phyloP scores from a whole-genome alignment of 2,113 vertebrate genomes.

The Engystomops pustulosus region DNA sequence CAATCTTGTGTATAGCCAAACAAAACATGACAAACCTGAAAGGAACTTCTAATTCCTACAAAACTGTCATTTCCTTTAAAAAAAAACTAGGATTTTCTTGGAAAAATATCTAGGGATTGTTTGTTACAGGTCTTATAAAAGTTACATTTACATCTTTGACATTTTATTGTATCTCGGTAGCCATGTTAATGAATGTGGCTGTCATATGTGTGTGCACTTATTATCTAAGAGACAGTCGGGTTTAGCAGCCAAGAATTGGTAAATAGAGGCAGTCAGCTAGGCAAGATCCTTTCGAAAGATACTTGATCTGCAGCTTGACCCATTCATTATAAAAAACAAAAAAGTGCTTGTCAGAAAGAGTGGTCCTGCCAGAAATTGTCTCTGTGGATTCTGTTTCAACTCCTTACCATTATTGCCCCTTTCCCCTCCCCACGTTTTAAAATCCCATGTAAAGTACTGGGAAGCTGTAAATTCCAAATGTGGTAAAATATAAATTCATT shows the following conservation, averaged over 20 bases:
- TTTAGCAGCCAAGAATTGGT: background rate
- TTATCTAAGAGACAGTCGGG: background rate
- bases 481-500: no score
- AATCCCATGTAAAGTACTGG: no score
- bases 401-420: no score
- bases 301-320: conserved; percentile 31
- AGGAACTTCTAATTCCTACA: background rate
- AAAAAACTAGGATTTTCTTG: background rate
- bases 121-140: background rate
- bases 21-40: background rate
- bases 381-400: conserved; percentile 9
- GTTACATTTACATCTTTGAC: background rate
- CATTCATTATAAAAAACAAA: conserved; percentile 2
- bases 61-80: background rate
- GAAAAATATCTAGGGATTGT: no score
- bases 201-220: background rate
- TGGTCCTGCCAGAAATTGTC: conserved; percentile 5
- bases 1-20: conserved; percentile 10
- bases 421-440: no score
- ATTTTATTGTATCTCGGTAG: background rate
- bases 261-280: background rate
- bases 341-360: conserved; percentile 4
- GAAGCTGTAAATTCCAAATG: no score
- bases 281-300: background rate
- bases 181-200: background rate